Conservation (phyloP, 2,888 invertebrate species). For the Carterocephalus palaemon region DNA sequence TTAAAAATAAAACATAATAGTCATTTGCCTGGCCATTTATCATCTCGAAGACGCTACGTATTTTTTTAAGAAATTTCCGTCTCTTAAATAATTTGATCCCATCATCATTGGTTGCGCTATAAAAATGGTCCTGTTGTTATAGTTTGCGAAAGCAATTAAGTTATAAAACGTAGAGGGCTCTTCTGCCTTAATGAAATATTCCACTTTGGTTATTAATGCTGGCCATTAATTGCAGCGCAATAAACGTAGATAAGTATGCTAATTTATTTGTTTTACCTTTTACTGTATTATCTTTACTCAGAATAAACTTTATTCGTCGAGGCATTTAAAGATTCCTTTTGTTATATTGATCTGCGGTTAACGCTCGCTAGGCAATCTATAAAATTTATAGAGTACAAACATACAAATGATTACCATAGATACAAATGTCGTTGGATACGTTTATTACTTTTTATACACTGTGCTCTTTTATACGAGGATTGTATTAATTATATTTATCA, state of each 20-base stretch:
- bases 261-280: conserved; percentile 24
- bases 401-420: background rate
- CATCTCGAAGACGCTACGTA: conserved; percentile 56
- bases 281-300: conserved; percentile 21
- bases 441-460: too few species aligned
- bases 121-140: conserved; percentile 72
- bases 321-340: conserved; percentile 13
- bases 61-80: conserved; percentile 48
- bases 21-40: conserved; percentile 46
- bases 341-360: conserved; percentile 15
- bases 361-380: background rate
- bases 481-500: too few species aligned
- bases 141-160: conserved; percentile 75
- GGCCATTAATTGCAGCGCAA: conserved; percentile 46
- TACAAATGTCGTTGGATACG: background rate
- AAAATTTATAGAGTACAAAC: conserved; percentile 2
- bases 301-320: conserved; percentile 19
- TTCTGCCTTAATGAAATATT: conserved; percentile 71
- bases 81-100: conserved; percentile 50
- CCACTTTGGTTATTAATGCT: conserved; percentile 63
- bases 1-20: conserved; percentile 13
- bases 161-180: conserved; percentile 69
- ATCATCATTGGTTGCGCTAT: conserved; percentile 52
- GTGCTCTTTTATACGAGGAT: too few species aligned
- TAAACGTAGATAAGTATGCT: conserved; percentile 25